Evolutionary conservation across 2,888 invertebrate genomes (phyloP).

Genomic region (Uropetala carovei): DNA sequence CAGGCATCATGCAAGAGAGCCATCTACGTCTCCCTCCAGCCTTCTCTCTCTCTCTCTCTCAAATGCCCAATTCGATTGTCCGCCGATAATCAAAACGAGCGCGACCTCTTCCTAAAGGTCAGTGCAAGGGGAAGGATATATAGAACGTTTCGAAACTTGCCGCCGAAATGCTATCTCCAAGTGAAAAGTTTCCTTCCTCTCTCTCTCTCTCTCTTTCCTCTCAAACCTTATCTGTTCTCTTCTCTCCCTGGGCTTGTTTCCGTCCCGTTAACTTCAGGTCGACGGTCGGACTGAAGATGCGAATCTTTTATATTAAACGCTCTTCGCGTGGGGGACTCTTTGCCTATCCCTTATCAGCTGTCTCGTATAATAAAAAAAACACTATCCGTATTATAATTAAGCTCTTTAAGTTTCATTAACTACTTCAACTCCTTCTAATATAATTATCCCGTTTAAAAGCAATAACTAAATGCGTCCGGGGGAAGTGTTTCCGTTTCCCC

Average conservation of each 20-base stretch:
- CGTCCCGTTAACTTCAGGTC: conserved; percentile 4
- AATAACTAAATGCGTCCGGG: too few relatives aligned
- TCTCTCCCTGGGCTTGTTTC: not conserved
- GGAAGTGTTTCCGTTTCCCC: too few relatives aligned
- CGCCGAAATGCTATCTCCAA: not conserved
- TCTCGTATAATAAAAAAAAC: too few relatives aligned
- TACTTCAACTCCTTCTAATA: too few relatives aligned
- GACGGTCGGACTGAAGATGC: not conserved
- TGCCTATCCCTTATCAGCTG: too few relatives aligned
- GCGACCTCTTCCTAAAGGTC: not conserved
- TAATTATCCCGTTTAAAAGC: too few relatives aligned
- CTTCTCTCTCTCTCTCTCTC: not conserved
- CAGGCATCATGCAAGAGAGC: not conserved
- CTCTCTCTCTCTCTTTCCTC: too few relatives aligned
- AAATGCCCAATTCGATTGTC: not conserved
- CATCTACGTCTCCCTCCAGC: not conserved
- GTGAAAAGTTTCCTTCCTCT: not conserved
- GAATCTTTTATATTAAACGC: not conserved
- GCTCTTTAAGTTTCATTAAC: too few relatives aligned
- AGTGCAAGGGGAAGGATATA: not conserved
- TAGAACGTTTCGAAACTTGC: not conserved
- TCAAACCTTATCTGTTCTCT: too few relatives aligned
- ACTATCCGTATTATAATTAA: too few relatives aligned
- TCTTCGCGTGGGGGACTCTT: too few relatives aligned
- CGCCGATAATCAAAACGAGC: not conserved